phyloP scores from a whole-genome alignment of 2,888 invertebrate species.

The Neocrepidodera transversa region DNA sequence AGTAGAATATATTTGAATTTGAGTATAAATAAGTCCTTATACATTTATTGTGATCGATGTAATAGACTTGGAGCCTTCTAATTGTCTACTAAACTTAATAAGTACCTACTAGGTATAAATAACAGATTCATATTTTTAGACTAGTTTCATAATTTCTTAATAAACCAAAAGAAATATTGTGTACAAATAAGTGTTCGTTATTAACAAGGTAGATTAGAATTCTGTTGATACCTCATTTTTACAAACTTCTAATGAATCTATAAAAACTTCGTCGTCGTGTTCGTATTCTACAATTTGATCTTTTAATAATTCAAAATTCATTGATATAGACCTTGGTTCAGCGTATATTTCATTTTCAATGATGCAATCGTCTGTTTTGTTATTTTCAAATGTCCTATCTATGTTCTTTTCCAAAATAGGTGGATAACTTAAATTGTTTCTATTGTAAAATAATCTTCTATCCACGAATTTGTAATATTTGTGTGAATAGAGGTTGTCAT shows the following conservation, averaged over 20 bases:
- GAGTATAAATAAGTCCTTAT: too few relatives aligned
- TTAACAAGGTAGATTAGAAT: too few relatives aligned
- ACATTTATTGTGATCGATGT: too few relatives aligned
- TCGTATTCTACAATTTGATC: slow-evolving; percentile 1
- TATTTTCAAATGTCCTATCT: background rate
- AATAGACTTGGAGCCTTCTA: too few relatives aligned
- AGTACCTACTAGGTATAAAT: too few relatives aligned
- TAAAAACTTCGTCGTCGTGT: slow-evolving; percentile 44
- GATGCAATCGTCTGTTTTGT: slow-evolving; percentile 12
- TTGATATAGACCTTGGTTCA: slow-evolving; percentile 30
- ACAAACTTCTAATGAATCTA: slow-evolving; percentile 51
- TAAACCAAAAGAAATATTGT: too few relatives aligned
- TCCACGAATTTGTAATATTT: slow-evolving; percentile 18
- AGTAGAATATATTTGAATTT: too few relatives aligned
- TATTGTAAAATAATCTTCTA: slow-evolving; percentile 3
- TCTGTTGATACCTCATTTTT: slow-evolving; percentile 30
- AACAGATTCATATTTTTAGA: too few relatives aligned
- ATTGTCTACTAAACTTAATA: too few relatives aligned
- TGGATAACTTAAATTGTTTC: background rate
- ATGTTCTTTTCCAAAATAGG: background rate
- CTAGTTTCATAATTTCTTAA: too few relatives aligned
- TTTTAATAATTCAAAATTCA: slow-evolving; percentile 12
- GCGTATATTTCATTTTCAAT: slow-evolving; percentile 39
- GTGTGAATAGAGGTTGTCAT: slow-evolving; percentile 15
- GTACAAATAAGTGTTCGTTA: too few relatives aligned